Evolutionary conservation across 1,140 invertebrate genomes (phyloP), one percentile per base, ranked within the genome.

Genomic region (Pygmarrhopalites habei): DNA sequence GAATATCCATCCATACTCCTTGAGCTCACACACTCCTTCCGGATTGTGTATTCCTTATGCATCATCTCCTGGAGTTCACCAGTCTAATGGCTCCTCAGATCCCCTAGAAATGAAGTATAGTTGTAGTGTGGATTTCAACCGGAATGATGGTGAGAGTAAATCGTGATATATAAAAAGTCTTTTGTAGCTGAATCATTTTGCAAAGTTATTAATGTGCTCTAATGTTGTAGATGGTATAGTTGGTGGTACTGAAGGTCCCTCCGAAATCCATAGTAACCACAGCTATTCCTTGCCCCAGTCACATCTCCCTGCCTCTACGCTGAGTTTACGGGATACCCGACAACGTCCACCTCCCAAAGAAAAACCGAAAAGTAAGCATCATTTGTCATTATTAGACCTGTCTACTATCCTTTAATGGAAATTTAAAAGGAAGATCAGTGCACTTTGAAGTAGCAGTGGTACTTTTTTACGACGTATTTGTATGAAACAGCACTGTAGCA

Each of bases 251-350:
- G 64, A 23, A 10, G 52, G 60, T 19, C 39, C 47, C 0, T 53
- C 61, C 26, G 73, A 76, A 56, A 72, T 90, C 28, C 82, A 85
- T 65, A 86, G 90, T 73, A 92, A 92, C 77, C 90, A 93, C 71
- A 88, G 88, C 1, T 92, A 93, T 73, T 83, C 86, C 57, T 75
- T 90, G 63, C 86, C 87, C 2, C 84, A 85, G 17, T 61, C 60
- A 12, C 69, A 71, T 51, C 23, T 56, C 12, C 53, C 53, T 10
- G 25, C 14, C 23, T 39, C 53, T 5, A 23, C 10, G 19, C 30
- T 39, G 3, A 56, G 53, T 28, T 39, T 56, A 21, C 26, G 53
- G 2, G n/a, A n/a, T n/a, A n/a, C n/a, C n/a, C 7, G 2, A 47
- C 63, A 2, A 46, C 59, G 53, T 43, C 63, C 17, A 41, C 59